Base-by-base conservation (phyloP, 2,113 vertebrate genomes). In the Chloropsis cyanopogon region DNA sequence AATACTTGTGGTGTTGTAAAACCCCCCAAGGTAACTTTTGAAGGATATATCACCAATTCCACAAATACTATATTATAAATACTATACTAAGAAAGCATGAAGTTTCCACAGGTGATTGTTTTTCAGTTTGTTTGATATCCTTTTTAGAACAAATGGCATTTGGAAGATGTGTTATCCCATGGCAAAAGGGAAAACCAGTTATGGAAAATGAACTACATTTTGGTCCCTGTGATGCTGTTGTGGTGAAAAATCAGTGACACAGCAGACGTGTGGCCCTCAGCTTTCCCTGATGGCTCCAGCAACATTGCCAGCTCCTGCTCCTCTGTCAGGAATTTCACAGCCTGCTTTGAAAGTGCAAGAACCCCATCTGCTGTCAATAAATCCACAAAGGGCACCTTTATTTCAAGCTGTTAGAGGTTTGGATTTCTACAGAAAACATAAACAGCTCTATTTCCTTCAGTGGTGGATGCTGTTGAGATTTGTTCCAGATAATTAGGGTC, bases 211-310 rank as follows among this genome's bases (percentile, higher is more conserved):
- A 89, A 35, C 57, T 63, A 64, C 28, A n/a, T 90, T 93, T 90
- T 14, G 60, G 72, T 86, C 53, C 41, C 61, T 28, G 14, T 92
- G 73, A 85, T 66, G 57, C 95, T 59, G 71, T 56, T 94, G 76
- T 44, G 69, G 9, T 94, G 82, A 96, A 79, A 84, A 93, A 90
- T 84, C 64, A 54, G 77, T 2, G 2, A 29, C 10, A 5, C 89
- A 65, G 56, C 49, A 37, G 46, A 66, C 87, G 80, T 11, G 41
- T 33, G 78, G 83, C 87, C 90, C 95, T 96, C 70, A 59, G 68
- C 78, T 94, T 95, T 82, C 50, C 68, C 77, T 79, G 65, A 61
- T 73, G 90, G 94, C 86, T 91, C 78, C 96, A 93, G 92, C 47
- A 86, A 85, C 44, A 76, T 39, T 94, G 85, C 94, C 85, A 83